A percentile compares a stretch with the other conserved stretches of the same genome.
Conservation (phyloP, 2,113 vertebrate genomes). For the Myiozetetes cayanensis region DNA sequence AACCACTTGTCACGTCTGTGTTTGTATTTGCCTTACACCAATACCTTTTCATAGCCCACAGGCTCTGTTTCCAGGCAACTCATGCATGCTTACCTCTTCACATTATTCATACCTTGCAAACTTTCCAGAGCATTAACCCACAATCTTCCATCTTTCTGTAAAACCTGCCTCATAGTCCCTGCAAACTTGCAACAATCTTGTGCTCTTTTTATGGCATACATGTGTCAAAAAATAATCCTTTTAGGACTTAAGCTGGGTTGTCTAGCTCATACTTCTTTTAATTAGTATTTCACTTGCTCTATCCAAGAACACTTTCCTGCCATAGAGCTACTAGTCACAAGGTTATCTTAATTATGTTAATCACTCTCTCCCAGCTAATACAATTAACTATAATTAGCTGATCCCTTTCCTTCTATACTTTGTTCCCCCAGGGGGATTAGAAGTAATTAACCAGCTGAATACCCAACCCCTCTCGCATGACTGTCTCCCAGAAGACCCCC, state of each 20-base stretch:
- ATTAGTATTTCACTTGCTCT: neutral
- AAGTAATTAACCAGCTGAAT: conserved; percentile 21
- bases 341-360: conserved; percentile 46
- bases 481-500: neutral
- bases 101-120: neutral
- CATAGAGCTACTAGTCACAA: neutral
- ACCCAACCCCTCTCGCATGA: neutral
- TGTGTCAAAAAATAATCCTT: neutral
- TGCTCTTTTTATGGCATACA: neutral
- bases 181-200: neutral
- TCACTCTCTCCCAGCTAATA: conserved; percentile 22
- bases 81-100: neutral
- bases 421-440: neutral
- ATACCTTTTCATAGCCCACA: neutral
- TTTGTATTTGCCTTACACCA: neutral
- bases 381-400: conserved; percentile 48
- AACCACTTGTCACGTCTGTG: neutral
- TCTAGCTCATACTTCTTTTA: neutral
- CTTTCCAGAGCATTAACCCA: neutral
- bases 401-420: conserved; percentile 12
- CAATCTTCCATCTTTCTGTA: neutral
- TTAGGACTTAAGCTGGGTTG: neutral
- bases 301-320: neutral
- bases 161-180: neutral
- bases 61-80: conserved; percentile 39